phyloP scores from a whole-genome alignment of 2,797 vertebrate species.

The Chromobotia macracanthus region DNA sequence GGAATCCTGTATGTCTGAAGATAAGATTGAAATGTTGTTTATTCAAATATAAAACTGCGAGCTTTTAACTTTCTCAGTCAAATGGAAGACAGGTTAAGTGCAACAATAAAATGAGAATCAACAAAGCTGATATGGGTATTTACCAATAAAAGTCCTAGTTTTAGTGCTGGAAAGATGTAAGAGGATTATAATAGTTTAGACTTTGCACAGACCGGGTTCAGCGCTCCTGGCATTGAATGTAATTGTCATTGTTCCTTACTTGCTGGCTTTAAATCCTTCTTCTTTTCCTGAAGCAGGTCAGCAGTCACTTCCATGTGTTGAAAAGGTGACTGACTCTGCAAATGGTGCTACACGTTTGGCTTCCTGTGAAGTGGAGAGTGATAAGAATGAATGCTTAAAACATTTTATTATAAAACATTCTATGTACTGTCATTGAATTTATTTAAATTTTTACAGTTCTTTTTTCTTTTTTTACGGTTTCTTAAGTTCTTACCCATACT shows the following conservation, averaged over 20 bases:
- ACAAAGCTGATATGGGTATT: constrained; percentile 79
- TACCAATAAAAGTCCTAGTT: constrained; percentile 77
- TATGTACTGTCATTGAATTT: too few species aligned
- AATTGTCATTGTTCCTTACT: constrained; percentile 73
- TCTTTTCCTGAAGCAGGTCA: constrained; percentile 52
- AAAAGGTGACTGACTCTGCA: constrained; percentile 33
- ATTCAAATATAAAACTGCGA: constrained; percentile 39
- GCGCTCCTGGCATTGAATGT: constrained; percentile 67
- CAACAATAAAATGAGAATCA: constrained; percentile 72
- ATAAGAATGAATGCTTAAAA: background rate
- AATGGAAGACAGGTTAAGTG: constrained; percentile 73
- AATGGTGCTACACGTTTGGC: constrained; percentile 29
- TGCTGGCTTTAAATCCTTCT: constrained; percentile 58
- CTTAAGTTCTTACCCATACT: background rate
- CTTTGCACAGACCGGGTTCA: constrained; percentile 67
- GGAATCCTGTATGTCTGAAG: constrained; percentile 72
- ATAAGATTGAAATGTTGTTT: constrained; percentile 47
- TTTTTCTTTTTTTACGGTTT: too few species aligned
- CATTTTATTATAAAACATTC: background rate
- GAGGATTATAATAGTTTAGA: constrained; percentile 77
- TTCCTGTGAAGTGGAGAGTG: constrained; percentile 22
- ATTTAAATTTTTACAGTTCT: background rate
- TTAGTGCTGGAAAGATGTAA: constrained; percentile 70
- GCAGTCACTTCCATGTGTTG: constrained; percentile 33
- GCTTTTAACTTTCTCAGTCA: constrained; percentile 70